Evolutionary conservation across 2,113 vertebrate genomes (phyloP).

Genomic region (Apodemus sylvaticus): DNA sequence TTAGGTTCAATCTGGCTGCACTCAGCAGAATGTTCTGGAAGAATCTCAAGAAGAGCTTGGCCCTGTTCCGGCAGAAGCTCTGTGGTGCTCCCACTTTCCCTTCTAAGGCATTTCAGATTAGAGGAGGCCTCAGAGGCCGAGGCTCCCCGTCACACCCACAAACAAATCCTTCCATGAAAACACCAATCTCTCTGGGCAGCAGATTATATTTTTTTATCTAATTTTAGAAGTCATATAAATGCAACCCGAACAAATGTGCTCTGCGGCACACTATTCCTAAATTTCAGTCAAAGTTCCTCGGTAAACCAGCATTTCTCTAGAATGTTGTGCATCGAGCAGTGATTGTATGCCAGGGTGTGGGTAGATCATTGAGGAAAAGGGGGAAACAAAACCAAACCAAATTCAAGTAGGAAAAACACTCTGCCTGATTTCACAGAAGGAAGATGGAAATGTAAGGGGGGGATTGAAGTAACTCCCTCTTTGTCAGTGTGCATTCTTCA

Average conservation of each 20-base stretch:
- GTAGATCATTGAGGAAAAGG: neutral
- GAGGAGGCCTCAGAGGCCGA: neutral
- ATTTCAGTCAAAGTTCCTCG: constrained; percentile 52
- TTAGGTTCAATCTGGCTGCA: neutral
- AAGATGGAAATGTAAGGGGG: neutral
- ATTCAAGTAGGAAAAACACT: neutral
- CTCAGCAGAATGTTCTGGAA: constrained; percentile 11
- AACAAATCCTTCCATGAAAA: constrained; percentile 27
- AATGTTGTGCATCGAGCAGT: constrained; percentile 17
- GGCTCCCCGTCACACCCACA: neutral
- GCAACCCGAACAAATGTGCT: constrained; percentile 56
- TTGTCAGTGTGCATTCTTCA: neutral
- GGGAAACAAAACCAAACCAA: constrained; percentile 24
- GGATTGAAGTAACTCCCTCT: neutral
- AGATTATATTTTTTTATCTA: constrained; percentile 60
- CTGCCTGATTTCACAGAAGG: neutral
- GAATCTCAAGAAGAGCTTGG: constrained; percentile 8
- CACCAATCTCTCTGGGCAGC: neutral
- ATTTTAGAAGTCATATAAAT: constrained; percentile 50
- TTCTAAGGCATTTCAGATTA: constrained; percentile 65
- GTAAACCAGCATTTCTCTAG: constrained; percentile 58
- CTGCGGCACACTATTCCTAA: constrained; percentile 20
- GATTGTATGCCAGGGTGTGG: constrained; percentile 2
- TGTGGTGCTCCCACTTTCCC: constrained; percentile 19
- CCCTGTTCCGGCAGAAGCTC: neutral